These are phyloP conservation scores for Lasioglossum villosulum DNA, from an alignment of 2,888 invertebrate species.

Conservation along the genomic window DNA sequence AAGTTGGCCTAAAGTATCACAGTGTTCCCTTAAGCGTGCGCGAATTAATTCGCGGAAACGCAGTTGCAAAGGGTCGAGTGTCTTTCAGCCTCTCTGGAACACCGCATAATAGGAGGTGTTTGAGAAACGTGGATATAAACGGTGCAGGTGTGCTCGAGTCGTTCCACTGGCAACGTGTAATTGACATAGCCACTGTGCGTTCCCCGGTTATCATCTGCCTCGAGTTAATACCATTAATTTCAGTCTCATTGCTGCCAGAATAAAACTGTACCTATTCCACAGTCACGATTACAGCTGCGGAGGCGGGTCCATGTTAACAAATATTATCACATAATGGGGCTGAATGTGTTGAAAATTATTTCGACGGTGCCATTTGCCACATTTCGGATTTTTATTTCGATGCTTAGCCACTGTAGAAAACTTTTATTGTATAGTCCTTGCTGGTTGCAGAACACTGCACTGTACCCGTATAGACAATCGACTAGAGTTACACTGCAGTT, in stretches of 20 bases:
- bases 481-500: background rate
- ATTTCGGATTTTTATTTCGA: background rate
- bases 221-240: conserved; percentile 53
- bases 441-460: background rate
- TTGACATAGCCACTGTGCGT: conserved; percentile 42
- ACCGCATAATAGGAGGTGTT: conserved; percentile 40
- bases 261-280: conserved; percentile 20
- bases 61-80: conserved; percentile 38
- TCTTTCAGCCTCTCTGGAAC: conserved; percentile 1
- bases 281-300: conserved; percentile 4
- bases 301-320: background rate
- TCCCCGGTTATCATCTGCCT: conserved; percentile 41
- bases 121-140: conserved; percentile 56
- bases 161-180: conserved; percentile 46
- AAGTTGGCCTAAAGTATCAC: background rate
- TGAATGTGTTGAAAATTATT: background rate
- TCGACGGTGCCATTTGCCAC: background rate
- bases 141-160: conserved; percentile 50
- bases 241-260: conserved; percentile 9
- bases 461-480: background rate
- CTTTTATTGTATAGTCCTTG: background rate
- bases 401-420: background rate
- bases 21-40: background rate
- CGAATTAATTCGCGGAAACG: background rate
- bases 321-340: background rate